A percentile compares a stretch with the other conserved stretches of the same genome.
These are phyloP conservation scores for Polypedilum pembai DNA, from an alignment of 1,140 invertebrate species.

Conservation along the genomic window DNA sequence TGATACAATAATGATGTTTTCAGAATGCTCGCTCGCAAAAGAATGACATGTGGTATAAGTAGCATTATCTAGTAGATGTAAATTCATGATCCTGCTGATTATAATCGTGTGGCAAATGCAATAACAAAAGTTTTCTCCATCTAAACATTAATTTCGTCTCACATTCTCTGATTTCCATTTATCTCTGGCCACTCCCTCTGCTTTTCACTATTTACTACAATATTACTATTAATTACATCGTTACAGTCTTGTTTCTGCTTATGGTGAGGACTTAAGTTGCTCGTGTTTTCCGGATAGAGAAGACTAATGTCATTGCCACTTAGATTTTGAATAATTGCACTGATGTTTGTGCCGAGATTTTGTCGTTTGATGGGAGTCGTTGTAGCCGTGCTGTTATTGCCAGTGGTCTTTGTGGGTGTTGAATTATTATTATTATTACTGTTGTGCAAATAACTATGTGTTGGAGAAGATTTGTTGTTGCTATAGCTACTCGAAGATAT, in stretches of 20 bases:
- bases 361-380: conserved; percentile 32
- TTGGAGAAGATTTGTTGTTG: conserved; percentile 32
- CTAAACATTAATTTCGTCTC: conserved; percentile 35
- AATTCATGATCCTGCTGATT: too few species aligned
- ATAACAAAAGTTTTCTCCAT: too few species aligned
- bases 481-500: conserved; percentile 35
- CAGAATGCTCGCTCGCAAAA: neutral
- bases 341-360: conserved; percentile 41
- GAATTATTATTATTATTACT: too few species aligned
- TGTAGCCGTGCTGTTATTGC: conserved; percentile 31
- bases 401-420: conserved; percentile 36
- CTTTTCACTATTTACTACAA: conserved; percentile 21
- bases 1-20: neutral
- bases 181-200: conserved; percentile 33
- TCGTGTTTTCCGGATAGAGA: conserved; percentile 34
- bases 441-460: neutral
- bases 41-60: neutral
- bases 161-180: conserved; percentile 32
- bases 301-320: conserved; percentile 40
- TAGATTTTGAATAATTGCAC: conserved; percentile 42
- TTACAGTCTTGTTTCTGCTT: conserved; percentile 29
- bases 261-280: neutral
- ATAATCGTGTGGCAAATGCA: too few species aligned
- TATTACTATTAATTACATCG: conserved; percentile 27
- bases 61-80: too few species aligned